phyloP scores from a whole-genome alignment of 2,113 vertebrate genomes.

The Albula goreensis region DNA sequence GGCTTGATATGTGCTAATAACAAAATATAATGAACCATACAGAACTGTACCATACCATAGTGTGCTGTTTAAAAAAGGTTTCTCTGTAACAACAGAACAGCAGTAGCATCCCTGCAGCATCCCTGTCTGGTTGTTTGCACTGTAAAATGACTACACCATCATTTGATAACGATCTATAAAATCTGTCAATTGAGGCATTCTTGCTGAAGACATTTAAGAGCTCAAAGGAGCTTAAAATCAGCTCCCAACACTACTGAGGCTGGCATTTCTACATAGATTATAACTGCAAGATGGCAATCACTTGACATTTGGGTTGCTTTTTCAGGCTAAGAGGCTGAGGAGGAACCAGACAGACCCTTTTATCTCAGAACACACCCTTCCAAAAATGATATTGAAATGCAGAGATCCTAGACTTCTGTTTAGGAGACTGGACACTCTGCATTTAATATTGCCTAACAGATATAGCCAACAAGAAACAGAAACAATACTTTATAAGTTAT shows the following conservation, averaged over 20 bases:
- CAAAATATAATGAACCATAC: not conserved
- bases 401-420: not conserved
- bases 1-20: too few relatives aligned
- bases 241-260: not conserved
- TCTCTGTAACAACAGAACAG: too few relatives aligned
- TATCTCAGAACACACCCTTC: not conserved
- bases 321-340: not conserved
- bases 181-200: not conserved
- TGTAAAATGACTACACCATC: not conserved
- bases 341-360: not conserved
- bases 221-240: not conserved
- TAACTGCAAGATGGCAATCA: not conserved
- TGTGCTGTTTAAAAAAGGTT: too few relatives aligned
- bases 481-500: not conserved
- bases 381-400: not conserved
- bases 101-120: too few relatives aligned
- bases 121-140: not conserved
- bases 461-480: not conserved
- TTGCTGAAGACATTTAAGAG: constrained; percentile 6
- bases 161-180: not conserved
- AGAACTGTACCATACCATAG: not conserved
- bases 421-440: not conserved
- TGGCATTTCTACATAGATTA: not conserved
- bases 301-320: not conserved
- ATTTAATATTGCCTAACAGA: not conserved